phyloP scores from a whole-genome alignment of 92 coral and sea anemone genomes.

The Metridium senile region DNA sequence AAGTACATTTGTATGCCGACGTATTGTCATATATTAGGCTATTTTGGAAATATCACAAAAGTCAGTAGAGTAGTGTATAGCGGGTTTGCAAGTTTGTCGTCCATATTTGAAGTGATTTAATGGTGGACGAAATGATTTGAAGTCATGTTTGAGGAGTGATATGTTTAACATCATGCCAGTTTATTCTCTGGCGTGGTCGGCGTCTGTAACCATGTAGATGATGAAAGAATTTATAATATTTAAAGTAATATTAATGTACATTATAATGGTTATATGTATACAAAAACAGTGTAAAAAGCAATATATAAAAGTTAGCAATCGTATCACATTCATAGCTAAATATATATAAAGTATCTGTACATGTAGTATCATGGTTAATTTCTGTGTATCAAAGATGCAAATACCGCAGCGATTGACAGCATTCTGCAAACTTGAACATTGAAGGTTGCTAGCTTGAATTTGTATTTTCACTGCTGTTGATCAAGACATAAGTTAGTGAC shows the following conservation, averaged over 20 bases:
- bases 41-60: background rate
- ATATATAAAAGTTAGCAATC: constrained; percentile 14
- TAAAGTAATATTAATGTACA: constrained; percentile 38
- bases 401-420: too few species aligned
- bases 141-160: constrained; percentile 1
- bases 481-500: background rate
- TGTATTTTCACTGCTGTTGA: background rate
- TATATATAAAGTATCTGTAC: background rate
- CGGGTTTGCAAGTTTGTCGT: background rate
- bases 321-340: constrained; percentile 9
- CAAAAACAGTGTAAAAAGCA: constrained; percentile 27
- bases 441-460: background rate
- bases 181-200: constrained; percentile 11
- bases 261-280: constrained; percentile 25
- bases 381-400: constrained; percentile 1
- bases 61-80: background rate
- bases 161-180: background rate
- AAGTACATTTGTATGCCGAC: constrained; percentile 5
- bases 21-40: background rate
- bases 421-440: too few species aligned
- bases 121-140: background rate
- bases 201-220: constrained; percentile 14
- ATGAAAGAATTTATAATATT: constrained; percentile 29
- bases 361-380: background rate
- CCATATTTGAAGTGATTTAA: constrained; percentile 8